Base-by-base conservation (phyloP, 2,888 invertebrate genomes). In the Geotrupes spiniger region DNA sequence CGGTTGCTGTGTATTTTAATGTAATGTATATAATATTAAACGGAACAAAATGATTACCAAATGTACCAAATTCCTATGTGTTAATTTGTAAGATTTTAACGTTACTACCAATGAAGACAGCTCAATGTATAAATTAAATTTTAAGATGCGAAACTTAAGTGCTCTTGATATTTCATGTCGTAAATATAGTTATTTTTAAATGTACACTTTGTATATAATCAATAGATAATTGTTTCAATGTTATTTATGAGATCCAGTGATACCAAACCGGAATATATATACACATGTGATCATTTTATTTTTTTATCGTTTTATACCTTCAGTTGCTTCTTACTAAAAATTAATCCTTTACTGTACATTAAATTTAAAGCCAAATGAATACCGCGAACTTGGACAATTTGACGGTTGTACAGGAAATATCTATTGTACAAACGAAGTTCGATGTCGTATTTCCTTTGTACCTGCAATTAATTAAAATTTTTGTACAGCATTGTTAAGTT, bases 101-200 rank as follows among this genome's bases (percentile, higher is more conserved):
- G 53, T 61, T 54, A 59, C 52, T 62, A 63, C 62, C 69, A 68
- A 69, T 70, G 68, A 69, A 70, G 68, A 68, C 68, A 70, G 70
- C 66, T 70, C 67, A 64, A 66, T 69, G 66, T 67, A 65, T 52
- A 57, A 59, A 61, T 56, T 67, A 66, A 68, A 65, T 64, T 67
- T 65, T 70, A 68, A 70, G 68, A 68, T 62, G 69, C 66, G 66
- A 71, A 72, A 72, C 72, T 72, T 70, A 73, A 73, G 72, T 73
- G 73, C 73, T 73, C 72, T 73, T 73, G 72, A 71, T 72, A 72
- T 71, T 72, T 72, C 69, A 70, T 72, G 71, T 72, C 70, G 69
- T 70, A 68, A 65, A 60, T 65, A 68, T 70, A 71, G 68, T 71
- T 71, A 72, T 71, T 72, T 72, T 72, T 71, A 71, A 72, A 71